Evolutionary conservation across 1,140 invertebrate species (phyloP).

Genomic region (Notospermus geniculatus): DNA sequence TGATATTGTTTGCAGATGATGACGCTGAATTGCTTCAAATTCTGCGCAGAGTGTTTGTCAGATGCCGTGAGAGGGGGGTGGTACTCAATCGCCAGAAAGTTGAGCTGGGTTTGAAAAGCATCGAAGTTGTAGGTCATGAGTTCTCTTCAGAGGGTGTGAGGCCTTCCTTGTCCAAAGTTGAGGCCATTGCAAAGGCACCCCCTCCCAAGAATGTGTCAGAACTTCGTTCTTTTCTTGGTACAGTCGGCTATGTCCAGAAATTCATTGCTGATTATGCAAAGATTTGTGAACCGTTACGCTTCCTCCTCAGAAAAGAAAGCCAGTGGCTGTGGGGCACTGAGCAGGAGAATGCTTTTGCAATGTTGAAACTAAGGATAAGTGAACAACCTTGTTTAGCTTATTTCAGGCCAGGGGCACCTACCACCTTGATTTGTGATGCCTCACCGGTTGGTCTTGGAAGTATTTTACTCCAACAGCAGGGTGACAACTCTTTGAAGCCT

Average conservation of each 20-base stretch:
- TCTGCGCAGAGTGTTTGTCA: background rate
- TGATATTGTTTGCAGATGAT: background rate
- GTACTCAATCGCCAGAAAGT: conserved; percentile 26
- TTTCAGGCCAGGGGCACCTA: conserved; percentile 21
- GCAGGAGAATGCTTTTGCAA: conserved; percentile 25
- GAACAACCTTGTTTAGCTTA: conserved; percentile 24
- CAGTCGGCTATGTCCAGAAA: conserved; percentile 16
- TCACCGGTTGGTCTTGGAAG: conserved; percentile 53
- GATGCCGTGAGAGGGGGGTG: conserved; percentile 18
- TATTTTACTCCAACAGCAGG: conserved; percentile 36
- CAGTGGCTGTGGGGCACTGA: conserved; percentile 23
- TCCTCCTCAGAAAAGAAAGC: conserved; percentile 19
- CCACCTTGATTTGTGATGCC: conserved; percentile 45
- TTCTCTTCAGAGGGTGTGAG: conserved; percentile 23
- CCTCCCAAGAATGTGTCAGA: conserved; percentile 21
- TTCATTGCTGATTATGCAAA: conserved; percentile 26
- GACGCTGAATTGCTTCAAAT: background rate
- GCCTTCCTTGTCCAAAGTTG: conserved; percentile 38
- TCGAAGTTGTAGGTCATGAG: conserved; percentile 25
- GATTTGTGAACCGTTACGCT: conserved; percentile 26
- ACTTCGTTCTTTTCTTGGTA: conserved; percentile 25
- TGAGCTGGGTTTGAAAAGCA: conserved; percentile 19
- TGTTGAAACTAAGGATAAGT: conserved; percentile 21
- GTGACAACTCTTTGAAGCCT: background rate
- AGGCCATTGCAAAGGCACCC: conserved; percentile 32